These are phyloP conservation scores for Neoseiulus cucumeris DNA, from an alignment of 1,140 invertebrate genomes.

Conservation along the genomic window DNA sequence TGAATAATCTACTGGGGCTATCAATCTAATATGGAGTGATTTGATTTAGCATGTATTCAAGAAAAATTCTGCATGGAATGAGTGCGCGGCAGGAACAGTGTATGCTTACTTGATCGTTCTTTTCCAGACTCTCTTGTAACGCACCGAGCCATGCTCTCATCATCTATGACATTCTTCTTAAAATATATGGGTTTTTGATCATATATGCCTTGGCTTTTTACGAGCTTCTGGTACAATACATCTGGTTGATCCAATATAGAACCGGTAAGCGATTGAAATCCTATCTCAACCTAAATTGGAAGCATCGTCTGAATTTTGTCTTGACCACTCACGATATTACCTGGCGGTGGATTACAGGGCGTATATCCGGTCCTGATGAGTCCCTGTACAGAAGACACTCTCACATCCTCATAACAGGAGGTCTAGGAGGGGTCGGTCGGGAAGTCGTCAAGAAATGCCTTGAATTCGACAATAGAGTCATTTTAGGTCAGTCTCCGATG, in stretches of 20 bases:
- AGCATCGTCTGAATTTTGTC: too few species aligned
- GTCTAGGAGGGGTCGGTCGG: not conserved
- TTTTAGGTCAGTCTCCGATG: not conserved
- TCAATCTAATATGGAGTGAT: too few species aligned
- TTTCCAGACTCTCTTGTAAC: too few species aligned
- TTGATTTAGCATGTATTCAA: too few species aligned
- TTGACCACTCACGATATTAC: too few species aligned
- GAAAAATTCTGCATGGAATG: too few species aligned
- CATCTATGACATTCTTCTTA: not conserved
- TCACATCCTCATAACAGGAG: not conserved
- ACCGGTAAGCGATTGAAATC: not conserved
- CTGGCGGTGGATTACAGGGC: not conserved
- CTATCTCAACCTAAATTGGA: too few species aligned
- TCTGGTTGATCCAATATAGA: not conserved
- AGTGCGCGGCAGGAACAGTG: too few species aligned
- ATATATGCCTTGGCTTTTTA: not conserved
- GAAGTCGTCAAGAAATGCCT: not conserved
- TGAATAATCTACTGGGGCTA: too few species aligned
- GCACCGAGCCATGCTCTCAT: too few species aligned
- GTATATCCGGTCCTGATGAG: not conserved
- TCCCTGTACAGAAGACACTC: not conserved
- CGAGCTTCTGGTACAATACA: slow-evolving; percentile 1
- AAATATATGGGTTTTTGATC: not conserved
- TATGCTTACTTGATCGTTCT: too few species aligned
- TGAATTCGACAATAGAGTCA: not conserved